A percentile compares a stretch with the other conserved stretches of the same genome.
Conservation (phyloP, 2,113 vertebrate species). For the Triplophysa siluroides region DNA sequence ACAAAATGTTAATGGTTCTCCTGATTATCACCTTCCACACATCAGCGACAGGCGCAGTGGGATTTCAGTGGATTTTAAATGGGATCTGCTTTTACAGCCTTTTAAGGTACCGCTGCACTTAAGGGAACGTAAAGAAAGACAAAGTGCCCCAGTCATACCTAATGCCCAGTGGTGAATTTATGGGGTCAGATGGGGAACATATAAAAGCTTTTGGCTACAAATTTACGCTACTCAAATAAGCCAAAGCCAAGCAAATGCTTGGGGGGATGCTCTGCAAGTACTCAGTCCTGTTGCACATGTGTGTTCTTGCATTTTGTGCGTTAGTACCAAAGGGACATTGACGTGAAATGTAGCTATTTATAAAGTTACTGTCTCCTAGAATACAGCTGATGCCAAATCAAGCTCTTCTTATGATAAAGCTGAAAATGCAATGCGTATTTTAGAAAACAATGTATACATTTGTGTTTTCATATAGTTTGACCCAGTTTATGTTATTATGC, state of each 20-base stretch:
- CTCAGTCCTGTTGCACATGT: no score
- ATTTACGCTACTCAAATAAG: background rate
- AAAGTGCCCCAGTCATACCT: slow-evolving; percentile 9
- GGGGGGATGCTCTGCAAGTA: no score
- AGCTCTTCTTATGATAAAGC: background rate
- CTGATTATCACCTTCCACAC: slow-evolving; percentile 7
- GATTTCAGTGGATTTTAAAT: slow-evolving; percentile 30
- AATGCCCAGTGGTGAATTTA: slow-evolving; percentile 38
- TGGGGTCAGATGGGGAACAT: slow-evolving; percentile 42
- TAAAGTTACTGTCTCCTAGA: no score
- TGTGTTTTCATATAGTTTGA: background rate
- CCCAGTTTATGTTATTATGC: background rate
- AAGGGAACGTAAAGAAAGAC: slow-evolving; percentile 28
- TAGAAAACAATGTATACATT: background rate
- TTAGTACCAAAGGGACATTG: no score
- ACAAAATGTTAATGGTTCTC: slow-evolving; percentile 8
- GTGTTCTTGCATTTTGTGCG: no score
- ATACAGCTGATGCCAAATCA: background rate
- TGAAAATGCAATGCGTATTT: background rate
- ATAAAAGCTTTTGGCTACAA: background rate
- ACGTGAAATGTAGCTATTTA: no score
- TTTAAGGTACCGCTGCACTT: slow-evolving; percentile 23
- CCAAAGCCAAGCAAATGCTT: background rate
- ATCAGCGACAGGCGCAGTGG: background rate
- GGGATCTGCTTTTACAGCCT: slow-evolving; percentile 40